Percentiles rank a stretch among this genome's conserved stretches.
phyloP scores from a whole-genome alignment of 1,140 invertebrate genomes.

The Amphibalanus amphitrite region DNA sequence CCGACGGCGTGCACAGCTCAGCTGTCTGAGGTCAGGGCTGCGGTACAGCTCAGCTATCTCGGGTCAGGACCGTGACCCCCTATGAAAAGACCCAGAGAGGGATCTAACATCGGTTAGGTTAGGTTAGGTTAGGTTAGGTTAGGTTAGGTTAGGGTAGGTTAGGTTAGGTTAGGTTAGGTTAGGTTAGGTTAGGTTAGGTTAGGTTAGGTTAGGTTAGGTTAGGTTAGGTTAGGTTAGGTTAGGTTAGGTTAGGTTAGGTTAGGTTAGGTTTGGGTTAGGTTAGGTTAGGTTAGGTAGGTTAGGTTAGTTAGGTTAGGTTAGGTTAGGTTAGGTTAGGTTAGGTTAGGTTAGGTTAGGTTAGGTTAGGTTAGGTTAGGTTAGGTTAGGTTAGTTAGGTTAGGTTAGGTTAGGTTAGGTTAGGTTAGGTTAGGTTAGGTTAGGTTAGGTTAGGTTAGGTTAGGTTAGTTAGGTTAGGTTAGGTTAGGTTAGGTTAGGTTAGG shows the following conservation, averaged over 20 bases:
- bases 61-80: no score
- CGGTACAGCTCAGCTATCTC: no score
- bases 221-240: slow-evolving; percentile 8
- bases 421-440: slow-evolving; percentile 10
- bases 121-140: slow-evolving; percentile 12
- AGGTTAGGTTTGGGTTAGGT: slow-evolving; percentile 10
- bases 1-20: no score
- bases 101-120: slow-evolving; percentile 9
- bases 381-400: slow-evolving; percentile 9
- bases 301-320: slow-evolving; percentile 9
- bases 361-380: slow-evolving; percentile 10
- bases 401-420: slow-evolving; percentile 11
- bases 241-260: slow-evolving; percentile 12
- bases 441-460: slow-evolving; percentile 11
- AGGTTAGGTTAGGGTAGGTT: no score
- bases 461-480: slow-evolving; percentile 10
- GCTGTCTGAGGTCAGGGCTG: no score
- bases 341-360: slow-evolving; percentile 9
- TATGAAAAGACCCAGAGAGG: no score
- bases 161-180: slow-evolving; percentile 12
- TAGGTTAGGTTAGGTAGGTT: slow-evolving; percentile 11
- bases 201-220: slow-evolving; percentile 6
- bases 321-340: slow-evolving; percentile 12
- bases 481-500: slow-evolving; percentile 12
- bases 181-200: slow-evolving; percentile 12